Conservation (phyloP, 2,888 invertebrate species). For the Andrena haemorrhoa region DNA sequence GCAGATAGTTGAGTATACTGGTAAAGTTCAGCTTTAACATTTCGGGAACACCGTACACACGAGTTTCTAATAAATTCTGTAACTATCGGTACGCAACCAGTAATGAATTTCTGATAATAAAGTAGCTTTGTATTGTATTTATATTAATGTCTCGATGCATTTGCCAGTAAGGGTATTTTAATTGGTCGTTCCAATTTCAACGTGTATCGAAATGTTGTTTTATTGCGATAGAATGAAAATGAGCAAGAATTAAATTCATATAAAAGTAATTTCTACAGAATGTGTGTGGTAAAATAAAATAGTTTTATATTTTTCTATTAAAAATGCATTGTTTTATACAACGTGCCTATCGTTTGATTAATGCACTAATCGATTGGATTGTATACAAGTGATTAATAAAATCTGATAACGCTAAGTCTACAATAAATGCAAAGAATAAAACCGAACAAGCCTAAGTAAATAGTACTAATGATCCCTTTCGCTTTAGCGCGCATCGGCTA, state of each 20-base stretch:
- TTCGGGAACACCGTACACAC: background rate
- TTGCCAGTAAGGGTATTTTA: background rate
- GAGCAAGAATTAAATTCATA: constrained; percentile 12
- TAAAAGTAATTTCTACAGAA: constrained; percentile 17
- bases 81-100: background rate
- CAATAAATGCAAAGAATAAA: constrained; percentile 30
- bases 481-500: constrained; percentile 2
- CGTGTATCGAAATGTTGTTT: constrained; percentile 8
- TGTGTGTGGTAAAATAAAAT: constrained; percentile 22
- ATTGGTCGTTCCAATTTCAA: background rate
- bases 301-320: constrained; percentile 8
- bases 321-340: constrained; percentile 15
- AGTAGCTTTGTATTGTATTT: background rate
- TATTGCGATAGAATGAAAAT: constrained; percentile 6
- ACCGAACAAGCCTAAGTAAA: background rate
- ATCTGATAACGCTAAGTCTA: constrained; percentile 13
- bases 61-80: background rate
- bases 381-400: constrained; percentile 4
- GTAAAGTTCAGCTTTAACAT: background rate
- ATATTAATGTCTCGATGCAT: background rate
- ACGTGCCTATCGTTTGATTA: background rate
- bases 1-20: background rate
- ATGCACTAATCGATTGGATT: constrained; percentile 10
- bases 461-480: background rate
- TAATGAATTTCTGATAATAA: background rate